These are phyloP conservation scores for Anarsia innoxiella DNA, from an alignment of 2,888 invertebrate species.

Conservation along the genomic window DNA sequence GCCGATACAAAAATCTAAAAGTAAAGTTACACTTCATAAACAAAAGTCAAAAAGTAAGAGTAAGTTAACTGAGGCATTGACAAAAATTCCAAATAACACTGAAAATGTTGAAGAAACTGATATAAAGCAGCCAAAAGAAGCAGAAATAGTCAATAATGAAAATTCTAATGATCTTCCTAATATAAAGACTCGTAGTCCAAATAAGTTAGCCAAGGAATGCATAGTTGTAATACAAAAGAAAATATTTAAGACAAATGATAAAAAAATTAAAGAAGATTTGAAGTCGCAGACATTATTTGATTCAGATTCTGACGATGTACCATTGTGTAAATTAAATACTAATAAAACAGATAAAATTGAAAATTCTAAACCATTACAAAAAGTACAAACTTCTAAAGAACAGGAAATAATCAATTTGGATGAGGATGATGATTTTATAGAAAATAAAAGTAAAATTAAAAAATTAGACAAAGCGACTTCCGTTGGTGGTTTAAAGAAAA, in stretches of 20 bases:
- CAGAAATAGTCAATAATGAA: conserved; percentile 10
- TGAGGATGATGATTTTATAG: conserved; percentile 42
- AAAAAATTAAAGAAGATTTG: conserved; percentile 5
- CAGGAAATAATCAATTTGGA: conserved; percentile 14
- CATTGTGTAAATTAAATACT: conserved; percentile 41
- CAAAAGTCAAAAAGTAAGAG: conserved; percentile 20
- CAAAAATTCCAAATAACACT: too few relatives aligned
- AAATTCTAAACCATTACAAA: conserved; percentile 11
- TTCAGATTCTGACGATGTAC: conserved; percentile 55
- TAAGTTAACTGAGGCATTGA: too few relatives aligned
- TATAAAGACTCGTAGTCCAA: conserved; percentile 39
- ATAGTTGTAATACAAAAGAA: conserved; percentile 61
- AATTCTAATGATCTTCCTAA: conserved; percentile 5
- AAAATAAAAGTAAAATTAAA: conserved; percentile 25
- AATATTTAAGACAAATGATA: conserved; percentile 37
- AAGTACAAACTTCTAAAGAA: conserved; percentile 8
- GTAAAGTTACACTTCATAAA: conserved; percentile 1
- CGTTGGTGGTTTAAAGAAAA: conserved; percentile 20
- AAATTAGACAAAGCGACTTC: conserved; percentile 30
- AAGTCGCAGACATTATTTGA: conserved; percentile 40
- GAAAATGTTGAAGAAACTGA: too few relatives aligned
- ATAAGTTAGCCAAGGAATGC: conserved; percentile 60
- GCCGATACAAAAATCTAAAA: conserved; percentile 1
- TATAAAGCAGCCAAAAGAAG: conserved; percentile 5
- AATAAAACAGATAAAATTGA: conserved; percentile 11